Evolutionary conservation across 1,140 invertebrate species (phyloP), one percentile per base, ranked within the genome.

Genomic region (Zaprionus capensis): DNA sequence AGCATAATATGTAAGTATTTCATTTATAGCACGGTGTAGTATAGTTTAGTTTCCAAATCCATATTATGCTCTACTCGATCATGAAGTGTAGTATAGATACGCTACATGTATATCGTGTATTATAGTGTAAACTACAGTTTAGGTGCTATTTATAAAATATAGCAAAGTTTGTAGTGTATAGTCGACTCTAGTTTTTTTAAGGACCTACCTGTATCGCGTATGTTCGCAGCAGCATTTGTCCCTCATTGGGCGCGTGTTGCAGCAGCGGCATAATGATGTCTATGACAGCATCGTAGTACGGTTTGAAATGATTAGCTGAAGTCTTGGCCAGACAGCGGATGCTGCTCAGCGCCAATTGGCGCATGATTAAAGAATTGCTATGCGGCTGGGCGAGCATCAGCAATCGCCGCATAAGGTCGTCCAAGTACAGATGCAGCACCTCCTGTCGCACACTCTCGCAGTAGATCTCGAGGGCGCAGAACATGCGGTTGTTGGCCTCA

Each of bases 401-500:
- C 2, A 78, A 34, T 0, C 62, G 66, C 5, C 24, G 4, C 62
- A 76, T 76, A 0, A 78, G 15, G 0, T 41, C 20, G 1, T 5
- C 2, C 17, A 67, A 6, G 20, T 71, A 62, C 1, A 24, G 34
- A 20, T 46, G 12, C 4, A 78, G 20, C 7, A 22, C 22, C 2
- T 58, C 34, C 0, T 24, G 57, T 12, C 9, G 61, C 0, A 78
- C 49, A n/a, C 61, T 71, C 31, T 78, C 72, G 5, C 57, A 26
- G 51, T 63, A 78, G 41, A 57, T 58, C 17, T 78, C 76, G 12
- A 78, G 55, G 5, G 76, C 46, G 44, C 41, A 71, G 58, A 76
- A 78, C 22, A 76, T 67, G 34, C 66, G 49, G 0, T 46, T 46
- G 14, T 65, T 57, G 0, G 36, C n/a, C 4, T 66, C 62, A 0